Conservation (phyloP, 2,888 invertebrate species). For the Mesopsocus fuscifrons region DNA sequence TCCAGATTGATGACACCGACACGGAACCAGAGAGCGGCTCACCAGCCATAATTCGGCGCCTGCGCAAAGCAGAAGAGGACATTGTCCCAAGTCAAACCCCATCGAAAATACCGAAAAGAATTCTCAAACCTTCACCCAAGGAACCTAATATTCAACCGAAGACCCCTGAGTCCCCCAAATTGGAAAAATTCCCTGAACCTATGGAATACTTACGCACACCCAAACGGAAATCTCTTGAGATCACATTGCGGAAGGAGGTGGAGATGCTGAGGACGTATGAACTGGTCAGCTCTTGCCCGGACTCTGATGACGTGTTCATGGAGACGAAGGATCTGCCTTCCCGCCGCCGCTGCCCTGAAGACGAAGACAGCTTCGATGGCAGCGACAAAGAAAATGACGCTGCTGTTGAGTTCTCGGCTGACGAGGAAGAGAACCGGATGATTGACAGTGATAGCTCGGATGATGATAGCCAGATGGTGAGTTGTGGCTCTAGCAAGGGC, state of each 20-base stretch:
- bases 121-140: neutral
- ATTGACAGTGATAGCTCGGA: conserved; percentile 23
- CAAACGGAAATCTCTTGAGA: conserved; percentile 15
- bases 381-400: conserved; percentile 41
- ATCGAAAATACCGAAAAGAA: conserved; percentile 3
- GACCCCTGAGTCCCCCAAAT: neutral
- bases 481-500: neutral
- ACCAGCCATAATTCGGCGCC: neutral
- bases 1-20: conserved; percentile 28
- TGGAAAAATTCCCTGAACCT: conserved; percentile 18
- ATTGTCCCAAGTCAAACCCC: conserved; percentile 6
- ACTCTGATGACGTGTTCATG: neutral
- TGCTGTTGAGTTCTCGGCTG: conserved; percentile 37
- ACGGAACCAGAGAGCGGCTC: conserved; percentile 18
- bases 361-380: conserved; percentile 38
- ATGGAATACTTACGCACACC: conserved; percentile 16
- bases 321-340: conserved; percentile 14
- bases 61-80: conserved; percentile 12
- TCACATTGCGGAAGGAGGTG: conserved; percentile 19
- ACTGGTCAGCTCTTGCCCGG: neutral
- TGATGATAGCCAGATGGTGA: conserved; percentile 19
- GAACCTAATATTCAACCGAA: neutral
- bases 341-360: conserved; percentile 20
- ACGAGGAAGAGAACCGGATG: conserved; percentile 30
- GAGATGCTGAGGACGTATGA: neutral